These are phyloP conservation scores for Australoheros facetus DNA, from an alignment of 2,797 vertebrate genomes.

Conservation along the genomic window DNA sequence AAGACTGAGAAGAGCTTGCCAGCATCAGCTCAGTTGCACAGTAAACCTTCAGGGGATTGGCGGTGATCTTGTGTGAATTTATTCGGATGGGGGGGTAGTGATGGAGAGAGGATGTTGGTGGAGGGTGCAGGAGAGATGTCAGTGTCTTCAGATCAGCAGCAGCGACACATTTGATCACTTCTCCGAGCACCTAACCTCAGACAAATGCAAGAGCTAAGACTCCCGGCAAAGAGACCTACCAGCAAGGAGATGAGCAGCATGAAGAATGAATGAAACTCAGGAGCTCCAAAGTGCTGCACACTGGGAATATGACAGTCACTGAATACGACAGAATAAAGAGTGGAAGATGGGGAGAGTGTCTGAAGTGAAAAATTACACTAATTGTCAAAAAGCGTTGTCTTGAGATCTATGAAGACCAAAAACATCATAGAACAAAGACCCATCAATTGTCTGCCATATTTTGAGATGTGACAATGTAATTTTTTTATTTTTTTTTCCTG, in stretches of 20 bases:
- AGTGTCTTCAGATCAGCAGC: conserved; percentile 54
- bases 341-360: background rate
- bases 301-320: conserved; percentile 7
- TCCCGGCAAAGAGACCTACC: conserved; percentile 28
- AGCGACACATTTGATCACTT: conserved; percentile 75
- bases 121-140: conserved; percentile 18
- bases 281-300: background rate
- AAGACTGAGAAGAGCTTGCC: conserved; percentile 45
- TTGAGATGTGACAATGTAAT: conserved; percentile 33
- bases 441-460: conserved; percentile 39
- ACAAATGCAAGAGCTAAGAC: conserved; percentile 53
- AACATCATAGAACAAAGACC: conserved; percentile 14
- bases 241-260: conserved; percentile 2
- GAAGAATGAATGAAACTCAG: conserved; percentile 31
- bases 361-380: background rate
- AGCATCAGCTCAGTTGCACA: conserved; percentile 44
- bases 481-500: background rate
- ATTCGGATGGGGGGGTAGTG: conserved; percentile 49
- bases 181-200: conserved; percentile 62
- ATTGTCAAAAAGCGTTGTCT: conserved; percentile 10
- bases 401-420: background rate
- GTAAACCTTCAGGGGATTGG: conserved; percentile 52
- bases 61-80: conserved; percentile 35
- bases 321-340: background rate
- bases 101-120: conserved; percentile 48